Evolutionary conservation across 2,888 invertebrate genomes (phyloP), one percentile per base, ranked within the genome.

Genomic region (Unio delphinus): DNA sequence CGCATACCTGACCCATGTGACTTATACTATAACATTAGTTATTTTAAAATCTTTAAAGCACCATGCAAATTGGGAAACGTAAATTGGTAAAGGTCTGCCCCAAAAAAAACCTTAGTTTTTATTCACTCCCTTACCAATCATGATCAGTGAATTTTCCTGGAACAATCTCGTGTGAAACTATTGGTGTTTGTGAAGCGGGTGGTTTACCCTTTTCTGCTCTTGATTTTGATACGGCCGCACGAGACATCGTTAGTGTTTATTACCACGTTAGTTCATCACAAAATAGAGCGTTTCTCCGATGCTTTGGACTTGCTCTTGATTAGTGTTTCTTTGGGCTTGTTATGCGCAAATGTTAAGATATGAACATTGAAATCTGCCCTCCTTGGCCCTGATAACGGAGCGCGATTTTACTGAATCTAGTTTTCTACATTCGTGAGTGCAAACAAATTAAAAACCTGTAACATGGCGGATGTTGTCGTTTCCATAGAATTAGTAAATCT

Each of bases 141-240:
- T 87, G 83, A 68, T 90, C 89, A 75, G 82, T 89, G 70, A 86
- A 89, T 82, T 89, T 89, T 66, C 90, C 90, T 54, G 89, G 87
- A 20, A 90, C 87, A 63, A 90, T 90, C 78, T 90, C 90, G 70
- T 89, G 87, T 18, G 87, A 75, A 34, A 86, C 82, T 6, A 88
- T 85, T 7, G 88, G 88, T n/a, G 87, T 86, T 56, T 85, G 84
- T 34, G 86, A 78, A 54, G 84, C 80, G 34, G 83, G 81, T 55
- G 81, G 83, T 68, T 85, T 86, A 11, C 81, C 83, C 72, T 87
- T 87, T 23, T 88, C 88, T 23, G 83, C 82, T 68, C 81, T 72
- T 55, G 85, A 86, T 70, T 85, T 87, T n/a, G 84, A 78, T 58
- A 84, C 83, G 55, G 83, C 81, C 55, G 83, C 83, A 71, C 84